phyloP scores from a whole-genome alignment of 2,797 vertebrate species.

The Anguilla marmorata region DNA sequence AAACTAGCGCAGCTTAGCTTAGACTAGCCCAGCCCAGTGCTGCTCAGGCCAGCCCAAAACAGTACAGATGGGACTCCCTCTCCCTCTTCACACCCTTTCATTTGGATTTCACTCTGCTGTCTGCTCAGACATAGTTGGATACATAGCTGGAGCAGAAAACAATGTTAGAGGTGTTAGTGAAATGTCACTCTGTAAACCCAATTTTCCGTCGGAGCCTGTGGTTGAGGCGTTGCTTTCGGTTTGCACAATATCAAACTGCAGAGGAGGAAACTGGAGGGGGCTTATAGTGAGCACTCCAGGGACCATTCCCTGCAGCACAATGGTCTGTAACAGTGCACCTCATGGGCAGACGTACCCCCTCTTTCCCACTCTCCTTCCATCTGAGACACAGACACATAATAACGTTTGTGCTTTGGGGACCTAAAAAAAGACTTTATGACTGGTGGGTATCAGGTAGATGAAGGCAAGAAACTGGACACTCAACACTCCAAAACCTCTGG shows the following conservation, averaged over 20 bases:
- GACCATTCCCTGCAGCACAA: not conserved
- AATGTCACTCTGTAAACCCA: not conserved
- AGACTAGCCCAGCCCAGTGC: not conserved
- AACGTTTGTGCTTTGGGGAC: not conserved
- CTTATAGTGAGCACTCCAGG: not conserved
- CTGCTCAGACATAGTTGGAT: not conserved
- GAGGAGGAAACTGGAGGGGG: not conserved
- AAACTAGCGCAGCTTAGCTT: not conserved
- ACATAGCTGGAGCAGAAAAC: not conserved
- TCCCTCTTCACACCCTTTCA: not conserved
- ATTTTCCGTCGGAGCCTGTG: not conserved
- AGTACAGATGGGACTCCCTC: not conserved
- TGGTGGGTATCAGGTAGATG: conserved; percentile 2
- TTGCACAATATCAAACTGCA: not conserved
- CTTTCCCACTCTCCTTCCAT: not conserved
- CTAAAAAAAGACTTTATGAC: conserved; percentile 14
- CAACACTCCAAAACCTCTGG: not conserved
- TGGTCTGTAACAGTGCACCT: conserved; percentile 3
- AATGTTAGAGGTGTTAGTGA: not conserved
- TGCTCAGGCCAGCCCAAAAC: not conserved
- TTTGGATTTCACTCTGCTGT: not conserved
- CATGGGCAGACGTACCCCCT: not conserved
- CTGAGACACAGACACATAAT: not conserved
- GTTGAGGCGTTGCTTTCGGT: not conserved
- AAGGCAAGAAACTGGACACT: conserved; percentile 17